Evolutionary conservation across 2,797 vertebrate species (phyloP).

Genomic region (Salmo trutta): DNA sequence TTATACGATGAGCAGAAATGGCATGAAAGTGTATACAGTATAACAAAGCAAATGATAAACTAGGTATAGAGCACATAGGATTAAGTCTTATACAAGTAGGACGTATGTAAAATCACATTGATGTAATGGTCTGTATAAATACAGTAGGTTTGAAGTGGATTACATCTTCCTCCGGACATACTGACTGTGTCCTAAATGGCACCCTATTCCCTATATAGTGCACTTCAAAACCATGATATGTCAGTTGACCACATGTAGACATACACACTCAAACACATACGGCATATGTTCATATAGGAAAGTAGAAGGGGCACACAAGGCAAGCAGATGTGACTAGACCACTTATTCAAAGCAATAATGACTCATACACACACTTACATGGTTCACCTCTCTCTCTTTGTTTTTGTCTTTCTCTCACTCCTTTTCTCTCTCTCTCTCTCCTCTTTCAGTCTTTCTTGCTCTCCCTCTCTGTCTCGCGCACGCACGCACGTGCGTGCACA

Average conservation of each 20-base stretch:
- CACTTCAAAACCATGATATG: constrained; percentile 39
- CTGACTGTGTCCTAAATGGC: too few species aligned
- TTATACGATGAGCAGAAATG: neutral
- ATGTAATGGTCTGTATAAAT: neutral
- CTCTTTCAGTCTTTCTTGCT: too few species aligned
- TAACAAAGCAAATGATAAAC: too few species aligned
- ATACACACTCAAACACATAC: neutral
- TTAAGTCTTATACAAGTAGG: neutral
- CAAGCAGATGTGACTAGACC: neutral
- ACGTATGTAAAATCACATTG: neutral
- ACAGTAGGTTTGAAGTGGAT: neutral
- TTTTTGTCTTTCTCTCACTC: constrained; percentile 10
- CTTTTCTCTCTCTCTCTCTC: constrained; percentile 8
- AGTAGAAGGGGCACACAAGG: neutral
- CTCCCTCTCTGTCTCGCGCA: neutral
- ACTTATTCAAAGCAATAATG: neutral
- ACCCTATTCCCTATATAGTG: too few species aligned
- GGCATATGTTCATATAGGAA: neutral
- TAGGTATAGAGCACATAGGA: too few species aligned
- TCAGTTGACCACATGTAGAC: constrained; percentile 37
- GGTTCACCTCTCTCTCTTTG: neutral
- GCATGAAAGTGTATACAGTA: too few species aligned
- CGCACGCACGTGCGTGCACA: too few species aligned
- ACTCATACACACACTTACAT: constrained; percentile 5
- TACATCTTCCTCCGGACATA: neutral